Evolutionary conservation across 2,888 invertebrate species (phyloP).

Genomic region (Diaperis boleti): DNA sequence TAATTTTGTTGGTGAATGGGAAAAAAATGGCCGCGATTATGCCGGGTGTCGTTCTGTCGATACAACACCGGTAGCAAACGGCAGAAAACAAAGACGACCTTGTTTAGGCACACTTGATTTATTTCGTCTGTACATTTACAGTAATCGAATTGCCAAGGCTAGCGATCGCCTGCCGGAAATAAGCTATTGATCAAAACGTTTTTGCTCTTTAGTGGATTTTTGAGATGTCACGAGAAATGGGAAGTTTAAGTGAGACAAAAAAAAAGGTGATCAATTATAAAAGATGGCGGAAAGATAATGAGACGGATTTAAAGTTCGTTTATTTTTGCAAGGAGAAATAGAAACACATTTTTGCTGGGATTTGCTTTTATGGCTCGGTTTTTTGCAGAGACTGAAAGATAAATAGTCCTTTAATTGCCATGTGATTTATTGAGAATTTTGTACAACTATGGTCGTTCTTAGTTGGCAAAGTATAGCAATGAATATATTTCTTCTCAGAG

Average conservation of each 20-base stretch:
- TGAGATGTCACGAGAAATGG: background rate
- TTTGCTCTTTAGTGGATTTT: background rate
- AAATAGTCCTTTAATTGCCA: too few relatives aligned
- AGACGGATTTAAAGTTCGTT: background rate
- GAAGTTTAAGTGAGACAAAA: background rate
- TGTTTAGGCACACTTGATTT: slow-evolving; percentile 40
- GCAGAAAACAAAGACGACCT: slow-evolving; percentile 16
- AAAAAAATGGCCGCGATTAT: slow-evolving; percentile 21
- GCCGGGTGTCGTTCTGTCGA: slow-evolving; percentile 21
- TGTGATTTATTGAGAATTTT: too few relatives aligned
- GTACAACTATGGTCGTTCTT: too few relatives aligned
- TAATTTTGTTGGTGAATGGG: slow-evolving; percentile 24
- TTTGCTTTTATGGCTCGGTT: too few relatives aligned
- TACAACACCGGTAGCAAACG: slow-evolving; percentile 13
- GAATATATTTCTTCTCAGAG: too few relatives aligned
- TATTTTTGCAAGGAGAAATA: too few relatives aligned
- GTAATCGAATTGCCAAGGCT: slow-evolving; percentile 39
- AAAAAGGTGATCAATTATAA: background rate
- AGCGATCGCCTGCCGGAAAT: slow-evolving; percentile 30
- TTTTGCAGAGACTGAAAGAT: too few relatives aligned
- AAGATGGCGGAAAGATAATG: background rate
- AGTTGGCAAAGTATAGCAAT: too few relatives aligned
- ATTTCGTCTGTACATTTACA: slow-evolving; percentile 32
- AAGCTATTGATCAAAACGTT: slow-evolving; percentile 34
- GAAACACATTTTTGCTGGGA: too few relatives aligned